phyloP scores from a whole-genome alignment of 2,888 invertebrate species.

The Alviniconcha strummeri region DNA sequence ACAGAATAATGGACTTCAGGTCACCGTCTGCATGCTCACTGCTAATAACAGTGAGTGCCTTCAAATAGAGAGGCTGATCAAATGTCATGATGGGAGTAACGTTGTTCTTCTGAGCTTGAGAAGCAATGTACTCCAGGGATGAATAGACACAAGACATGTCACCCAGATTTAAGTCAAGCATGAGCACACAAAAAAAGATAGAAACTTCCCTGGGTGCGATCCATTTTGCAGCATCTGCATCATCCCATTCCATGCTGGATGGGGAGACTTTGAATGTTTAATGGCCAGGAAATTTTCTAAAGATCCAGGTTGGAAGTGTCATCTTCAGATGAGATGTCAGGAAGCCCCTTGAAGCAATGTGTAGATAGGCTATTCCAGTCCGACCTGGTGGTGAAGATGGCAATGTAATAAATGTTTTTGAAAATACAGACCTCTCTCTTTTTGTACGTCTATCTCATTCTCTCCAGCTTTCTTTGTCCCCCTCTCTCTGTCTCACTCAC shows the following conservation, averaged over 20 bases:
- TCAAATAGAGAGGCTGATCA: no score
- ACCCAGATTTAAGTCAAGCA: slow-evolving; percentile 47
- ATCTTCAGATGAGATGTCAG: background rate
- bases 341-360: background rate
- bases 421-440: no score
- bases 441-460: no score
- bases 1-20: no score
- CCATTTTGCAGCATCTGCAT: slow-evolving; percentile 45
- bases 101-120: no score
- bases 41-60: no score
- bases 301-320: background rate
- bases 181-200: slow-evolving; percentile 43
- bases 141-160: slow-evolving; percentile 43
- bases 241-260: slow-evolving; percentile 44
- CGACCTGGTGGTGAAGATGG: no score
- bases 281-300: slow-evolving; percentile 26
- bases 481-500: no score
- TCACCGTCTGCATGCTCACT: no score
- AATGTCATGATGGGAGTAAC: no score
- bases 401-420: no score
- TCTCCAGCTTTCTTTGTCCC: no score
- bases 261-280: slow-evolving; percentile 28
- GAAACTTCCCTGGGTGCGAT: slow-evolving; percentile 45
- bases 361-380: background rate
- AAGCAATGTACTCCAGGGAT: slow-evolving; percentile 38